A percentile compares a stretch with the other conserved stretches of the same genome.
These are phyloP conservation scores for Epistrophe eligans DNA, from an alignment of 2,888 invertebrate species.

Conservation along the genomic window DNA sequence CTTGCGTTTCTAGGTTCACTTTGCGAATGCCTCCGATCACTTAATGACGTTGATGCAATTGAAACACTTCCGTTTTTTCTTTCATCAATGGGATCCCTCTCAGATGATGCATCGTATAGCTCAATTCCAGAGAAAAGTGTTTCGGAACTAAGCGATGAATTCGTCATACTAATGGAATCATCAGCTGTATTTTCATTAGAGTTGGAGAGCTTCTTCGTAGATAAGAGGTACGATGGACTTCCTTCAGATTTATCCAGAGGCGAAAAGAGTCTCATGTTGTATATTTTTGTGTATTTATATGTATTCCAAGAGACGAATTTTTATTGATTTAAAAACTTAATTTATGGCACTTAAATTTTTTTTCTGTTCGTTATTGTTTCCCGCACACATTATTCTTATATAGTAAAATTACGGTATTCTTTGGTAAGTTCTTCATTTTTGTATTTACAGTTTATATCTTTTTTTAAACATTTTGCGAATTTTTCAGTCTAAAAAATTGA, in stretches of 20 bases:
- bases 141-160: constrained; percentile 59
- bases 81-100: constrained; percentile 47
- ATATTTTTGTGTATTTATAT: constrained; percentile 1
- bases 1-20: neutral
- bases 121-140: constrained; percentile 56
- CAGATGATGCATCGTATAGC: constrained; percentile 52
- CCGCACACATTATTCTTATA: constrained; percentile 2
- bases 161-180: constrained; percentile 56
- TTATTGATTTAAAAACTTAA: neutral
- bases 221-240: constrained; percentile 65
- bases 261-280: constrained; percentile 77
- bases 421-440: constrained; percentile 12
- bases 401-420: constrained; percentile 19
- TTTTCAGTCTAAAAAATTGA: too few species aligned
- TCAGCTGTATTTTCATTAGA: constrained; percentile 41
- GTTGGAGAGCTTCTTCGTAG: constrained; percentile 23
- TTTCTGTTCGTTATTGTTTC: neutral
- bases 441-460: too few species aligned
- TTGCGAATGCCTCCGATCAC: constrained; percentile 23
- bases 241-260: constrained; percentile 76
- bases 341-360: neutral
- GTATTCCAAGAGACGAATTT: neutral
- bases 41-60: constrained; percentile 43
- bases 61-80: constrained; percentile 52
- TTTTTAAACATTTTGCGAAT: too few species aligned